Evolutionary conservation across 2,888 invertebrate species (phyloP).

Genomic region (Rotaria magnacalcarata): DNA sequence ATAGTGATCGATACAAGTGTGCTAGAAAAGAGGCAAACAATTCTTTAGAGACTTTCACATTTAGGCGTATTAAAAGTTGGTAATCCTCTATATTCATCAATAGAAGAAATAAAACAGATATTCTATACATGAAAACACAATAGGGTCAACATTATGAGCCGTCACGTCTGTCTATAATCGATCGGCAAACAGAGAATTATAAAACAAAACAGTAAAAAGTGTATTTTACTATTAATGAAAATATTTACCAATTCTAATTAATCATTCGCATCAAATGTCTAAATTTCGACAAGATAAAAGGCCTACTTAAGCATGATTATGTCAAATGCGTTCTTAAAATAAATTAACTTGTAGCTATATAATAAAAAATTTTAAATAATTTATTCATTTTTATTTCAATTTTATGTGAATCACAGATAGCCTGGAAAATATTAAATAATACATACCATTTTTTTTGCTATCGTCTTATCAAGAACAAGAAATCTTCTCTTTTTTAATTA

Average conservation of each 20-base stretch:
- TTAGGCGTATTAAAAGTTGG: background rate
- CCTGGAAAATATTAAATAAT: background rate
- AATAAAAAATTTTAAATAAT: too few relatives aligned
- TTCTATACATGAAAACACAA: background rate
- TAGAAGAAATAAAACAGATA: background rate
- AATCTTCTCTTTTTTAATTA: background rate
- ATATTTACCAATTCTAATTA: background rate
- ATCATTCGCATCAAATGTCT: background rate
- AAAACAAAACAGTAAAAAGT: background rate
- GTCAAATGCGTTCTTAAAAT: background rate
- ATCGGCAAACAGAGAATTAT: background rate
- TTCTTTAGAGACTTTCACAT: background rate
- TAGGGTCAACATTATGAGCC: background rate
- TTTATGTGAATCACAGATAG: too few relatives aligned
- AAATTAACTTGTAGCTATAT: too few relatives aligned
- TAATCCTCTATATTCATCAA: background rate
- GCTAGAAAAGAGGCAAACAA: background rate
- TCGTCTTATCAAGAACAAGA: too few relatives aligned
- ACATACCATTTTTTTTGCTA: background rate
- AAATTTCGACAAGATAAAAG: background rate
- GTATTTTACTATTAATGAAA: slow-evolving; percentile 4
- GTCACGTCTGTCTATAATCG: background rate
- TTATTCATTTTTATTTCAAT: too few relatives aligned
- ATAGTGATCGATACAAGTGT: background rate
- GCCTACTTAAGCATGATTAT: background rate